A percentile compares a stretch with the other conserved stretches of the same genome.
phyloP scores from a whole-genome alignment of 2,113 vertebrate species.

The Nothoprocta pentlandii region DNA sequence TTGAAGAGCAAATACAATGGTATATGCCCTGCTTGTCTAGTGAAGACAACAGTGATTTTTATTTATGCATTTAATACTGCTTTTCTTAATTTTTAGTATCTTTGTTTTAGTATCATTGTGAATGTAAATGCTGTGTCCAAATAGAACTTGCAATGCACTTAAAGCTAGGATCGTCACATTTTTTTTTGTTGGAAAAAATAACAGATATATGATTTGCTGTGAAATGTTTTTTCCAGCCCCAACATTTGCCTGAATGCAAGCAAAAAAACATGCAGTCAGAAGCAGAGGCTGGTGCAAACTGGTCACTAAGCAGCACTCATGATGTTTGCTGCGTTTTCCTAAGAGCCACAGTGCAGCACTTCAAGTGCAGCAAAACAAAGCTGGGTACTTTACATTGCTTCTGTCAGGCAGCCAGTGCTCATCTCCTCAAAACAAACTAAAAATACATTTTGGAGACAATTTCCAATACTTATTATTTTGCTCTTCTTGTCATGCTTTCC shows the following conservation, averaged over 20 bases:
- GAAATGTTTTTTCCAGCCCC: not conserved
- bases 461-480: not conserved
- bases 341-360: not conserved
- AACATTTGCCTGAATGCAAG: not conserved
- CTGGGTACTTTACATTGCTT: not conserved
- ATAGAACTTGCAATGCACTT: not conserved
- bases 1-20: not conserved
- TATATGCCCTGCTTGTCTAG: rapidly evolving
- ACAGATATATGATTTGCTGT: rapidly evolving
- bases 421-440: not conserved
- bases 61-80: not conserved
- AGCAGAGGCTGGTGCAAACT: not conserved
- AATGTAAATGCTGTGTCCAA: not conserved
- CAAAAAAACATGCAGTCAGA: not conserved
- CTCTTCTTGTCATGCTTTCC: not conserved
- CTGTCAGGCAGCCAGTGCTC: not conserved
- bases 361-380: not conserved
- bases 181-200: not conserved
- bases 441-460: not conserved
- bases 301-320: not conserved
- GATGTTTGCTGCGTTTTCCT: not conserved
- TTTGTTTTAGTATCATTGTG: not conserved
- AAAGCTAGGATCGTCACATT: not conserved
- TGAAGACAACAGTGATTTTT: not conserved
- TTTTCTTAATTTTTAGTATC: not conserved